Conservation (phyloP, 2,113 vertebrate species). For the Pristiophorus japonicus region DNA sequence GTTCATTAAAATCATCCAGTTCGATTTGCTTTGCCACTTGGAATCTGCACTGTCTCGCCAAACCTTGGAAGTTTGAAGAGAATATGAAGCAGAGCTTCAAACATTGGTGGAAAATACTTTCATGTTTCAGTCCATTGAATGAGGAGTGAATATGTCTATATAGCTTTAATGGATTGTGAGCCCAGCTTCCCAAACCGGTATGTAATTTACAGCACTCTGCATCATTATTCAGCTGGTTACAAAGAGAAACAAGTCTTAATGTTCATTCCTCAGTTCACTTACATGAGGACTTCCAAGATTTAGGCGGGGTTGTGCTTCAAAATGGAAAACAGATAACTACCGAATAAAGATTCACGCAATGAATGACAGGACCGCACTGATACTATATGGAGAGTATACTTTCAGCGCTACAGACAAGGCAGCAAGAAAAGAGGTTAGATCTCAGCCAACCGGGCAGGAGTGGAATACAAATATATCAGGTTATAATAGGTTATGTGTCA, state of each 20-base stretch:
- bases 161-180: background rate
- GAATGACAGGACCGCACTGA: no score
- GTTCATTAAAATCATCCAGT: conserved; percentile 1
- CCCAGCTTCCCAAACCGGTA: background rate
- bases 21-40: background rate
- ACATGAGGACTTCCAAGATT: no score
- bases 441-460: background rate
- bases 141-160: background rate
- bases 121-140: background rate
- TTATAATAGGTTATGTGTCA: background rate
- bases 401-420: no score
- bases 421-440: background rate
- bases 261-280: background rate
- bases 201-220: background rate
- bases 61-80: background rate
- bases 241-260: background rate
- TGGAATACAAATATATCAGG: background rate
- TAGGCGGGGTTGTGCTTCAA: background rate
- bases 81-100: conserved; percentile 5
- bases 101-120: background rate
- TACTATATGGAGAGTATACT: no score
- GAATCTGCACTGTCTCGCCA: background rate
- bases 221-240: background rate
- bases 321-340: background rate
- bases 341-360: background rate